Conservation (phyloP, 2,797 vertebrate genomes). For the Orientallactaga sibirica region DNA sequence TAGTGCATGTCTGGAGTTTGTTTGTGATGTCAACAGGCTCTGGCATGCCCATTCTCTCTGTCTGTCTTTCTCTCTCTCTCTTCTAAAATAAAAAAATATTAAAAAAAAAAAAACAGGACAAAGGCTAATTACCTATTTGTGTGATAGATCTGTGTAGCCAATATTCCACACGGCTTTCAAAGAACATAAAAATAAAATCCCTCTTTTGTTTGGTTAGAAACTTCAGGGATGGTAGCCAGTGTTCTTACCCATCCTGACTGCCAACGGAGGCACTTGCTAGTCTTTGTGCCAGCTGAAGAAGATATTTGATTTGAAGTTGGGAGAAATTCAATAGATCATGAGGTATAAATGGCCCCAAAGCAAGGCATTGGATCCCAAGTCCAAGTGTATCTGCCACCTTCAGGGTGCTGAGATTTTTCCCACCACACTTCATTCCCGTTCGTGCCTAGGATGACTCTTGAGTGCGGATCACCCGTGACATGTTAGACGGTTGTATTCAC, state of each 20-base stretch:
- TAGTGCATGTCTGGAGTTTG: no score
- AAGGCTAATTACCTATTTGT: neutral
- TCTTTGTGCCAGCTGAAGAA: neutral
- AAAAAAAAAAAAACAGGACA: neutral
- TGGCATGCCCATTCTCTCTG: no score
- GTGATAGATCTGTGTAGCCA: neutral
- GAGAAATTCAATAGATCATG: neutral
- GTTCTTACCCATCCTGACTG: neutral
- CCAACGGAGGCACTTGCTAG: neutral
- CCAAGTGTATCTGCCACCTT: neutral
- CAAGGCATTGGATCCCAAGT: constrained; percentile 12
- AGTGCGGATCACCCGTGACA: neutral
- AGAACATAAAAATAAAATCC: neutral
- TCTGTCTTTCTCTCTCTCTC: no score
- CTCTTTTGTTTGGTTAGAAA: constrained; percentile 23
- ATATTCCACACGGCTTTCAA: neutral
- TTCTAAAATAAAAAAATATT: no score
- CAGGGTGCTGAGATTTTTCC: neutral
- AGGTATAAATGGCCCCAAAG: neutral
- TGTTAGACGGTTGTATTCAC: neutral
- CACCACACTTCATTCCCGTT: neutral
- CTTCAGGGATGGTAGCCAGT: neutral
- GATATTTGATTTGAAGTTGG: neutral
- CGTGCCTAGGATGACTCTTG: neutral
- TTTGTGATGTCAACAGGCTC: no score